Conservation (phyloP, 2,113 vertebrate species). For the Cynocephalus volans region DNA sequence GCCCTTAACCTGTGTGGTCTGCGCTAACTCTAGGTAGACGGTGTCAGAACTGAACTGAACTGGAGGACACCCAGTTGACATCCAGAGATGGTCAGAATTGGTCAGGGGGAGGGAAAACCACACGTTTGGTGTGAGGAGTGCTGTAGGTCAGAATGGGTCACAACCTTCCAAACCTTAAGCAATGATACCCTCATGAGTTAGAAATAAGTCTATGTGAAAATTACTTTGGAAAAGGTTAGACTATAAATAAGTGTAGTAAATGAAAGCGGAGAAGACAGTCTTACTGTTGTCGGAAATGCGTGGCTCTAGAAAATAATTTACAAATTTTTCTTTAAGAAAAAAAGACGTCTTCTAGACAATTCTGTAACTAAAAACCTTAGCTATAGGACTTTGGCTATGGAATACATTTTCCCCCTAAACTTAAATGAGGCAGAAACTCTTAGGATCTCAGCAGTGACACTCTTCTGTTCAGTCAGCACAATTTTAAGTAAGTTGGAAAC, state of each 20-base stretch:
- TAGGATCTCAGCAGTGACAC: background rate
- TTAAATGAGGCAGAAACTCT: too few species aligned
- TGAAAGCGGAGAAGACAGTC: rapidly evolving
- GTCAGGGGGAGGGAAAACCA: too few species aligned
- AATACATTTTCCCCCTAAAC: too few species aligned
- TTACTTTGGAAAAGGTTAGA: background rate
- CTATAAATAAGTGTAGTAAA: background rate
- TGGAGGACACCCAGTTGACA: too few species aligned
- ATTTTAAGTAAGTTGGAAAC: background rate
- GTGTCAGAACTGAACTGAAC: too few species aligned
- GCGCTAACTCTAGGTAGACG: too few species aligned
- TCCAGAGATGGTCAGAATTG: too few species aligned
- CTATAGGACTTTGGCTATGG: background rate
- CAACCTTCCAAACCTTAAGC: background rate
- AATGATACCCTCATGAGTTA: rapidly evolving
- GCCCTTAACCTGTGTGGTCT: too few species aligned
- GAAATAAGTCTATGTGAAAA: background rate
- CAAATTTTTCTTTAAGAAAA: background rate
- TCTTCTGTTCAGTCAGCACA: background rate
- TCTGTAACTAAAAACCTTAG: background rate
- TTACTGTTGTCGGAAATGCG: rapidly evolving
- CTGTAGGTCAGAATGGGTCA: too few species aligned
- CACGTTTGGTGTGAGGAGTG: too few species aligned
- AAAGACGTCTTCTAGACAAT: background rate
- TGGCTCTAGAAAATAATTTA: background rate